These are phyloP conservation scores for Acrossocheilus fasciatus DNA, from an alignment of 2,797 vertebrate genomes.

Conservation along the genomic window DNA sequence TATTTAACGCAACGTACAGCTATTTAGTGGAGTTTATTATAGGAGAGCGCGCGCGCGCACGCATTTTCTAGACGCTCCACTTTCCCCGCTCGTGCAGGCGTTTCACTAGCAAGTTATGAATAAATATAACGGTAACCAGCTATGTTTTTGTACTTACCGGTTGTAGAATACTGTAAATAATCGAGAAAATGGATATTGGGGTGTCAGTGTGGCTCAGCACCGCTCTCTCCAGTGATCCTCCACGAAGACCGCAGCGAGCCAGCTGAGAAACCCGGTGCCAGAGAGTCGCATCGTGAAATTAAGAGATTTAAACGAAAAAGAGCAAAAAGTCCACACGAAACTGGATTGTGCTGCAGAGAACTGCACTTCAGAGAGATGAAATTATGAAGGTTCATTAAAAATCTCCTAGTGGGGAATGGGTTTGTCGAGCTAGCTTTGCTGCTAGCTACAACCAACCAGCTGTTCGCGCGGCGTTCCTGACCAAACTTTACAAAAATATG, in stretches of 20 bases:
- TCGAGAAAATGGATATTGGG: background rate
- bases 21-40: conserved; percentile 44
- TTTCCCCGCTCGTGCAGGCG: conserved; percentile 19
- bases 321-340: conserved; percentile 6
- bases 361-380: background rate
- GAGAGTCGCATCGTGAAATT: conserved; percentile 38
- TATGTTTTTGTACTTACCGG: conserved; percentile 45
- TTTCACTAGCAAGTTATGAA: conserved; percentile 36
- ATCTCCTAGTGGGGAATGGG: conserved; percentile 1
- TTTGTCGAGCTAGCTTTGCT: conserved; percentile 52
- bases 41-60: background rate
- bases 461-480: conserved; percentile 50
- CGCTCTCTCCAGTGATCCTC: conserved; percentile 46
- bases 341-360: background rate
- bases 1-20: background rate
- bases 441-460: conserved; percentile 55
- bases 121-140: background rate
- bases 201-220: conserved; percentile 36
- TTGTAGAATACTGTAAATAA: background rate
- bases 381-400: background rate
- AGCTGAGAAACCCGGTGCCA: conserved; percentile 40
- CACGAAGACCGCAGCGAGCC: conserved; percentile 38
- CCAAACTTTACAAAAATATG: conserved; percentile 20
- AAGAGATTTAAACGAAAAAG: background rate
- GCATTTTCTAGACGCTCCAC: background rate